phyloP scores from a whole-genome alignment of 2,888 invertebrate species.

The Trachelus tabidus region DNA sequence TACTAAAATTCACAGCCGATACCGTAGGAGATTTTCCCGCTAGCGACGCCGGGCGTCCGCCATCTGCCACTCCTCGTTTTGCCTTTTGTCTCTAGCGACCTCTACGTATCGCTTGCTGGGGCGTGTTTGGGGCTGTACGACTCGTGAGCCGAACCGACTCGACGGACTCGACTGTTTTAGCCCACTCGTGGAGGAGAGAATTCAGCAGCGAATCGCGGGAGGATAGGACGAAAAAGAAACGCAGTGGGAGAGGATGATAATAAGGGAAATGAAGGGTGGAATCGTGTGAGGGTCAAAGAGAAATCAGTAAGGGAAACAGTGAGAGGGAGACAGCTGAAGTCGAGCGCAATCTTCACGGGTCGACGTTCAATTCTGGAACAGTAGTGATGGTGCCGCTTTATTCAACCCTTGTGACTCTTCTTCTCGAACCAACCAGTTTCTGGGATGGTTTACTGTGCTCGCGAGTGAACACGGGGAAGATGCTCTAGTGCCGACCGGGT shows the following conservation, averaged over 20 bases:
- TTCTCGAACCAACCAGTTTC: neutral
- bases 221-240: neutral
- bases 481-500: neutral
- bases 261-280: slow-evolving; percentile 4
- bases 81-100: slow-evolving; percentile 34
- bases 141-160: slow-evolving; percentile 13
- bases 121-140: slow-evolving; percentile 38
- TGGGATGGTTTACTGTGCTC: neutral
- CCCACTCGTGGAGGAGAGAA: neutral
- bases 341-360: neutral
- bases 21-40: neutral
- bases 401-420: slow-evolving; percentile 5
- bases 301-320: neutral
- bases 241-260: neutral
- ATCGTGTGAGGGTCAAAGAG: neutral
- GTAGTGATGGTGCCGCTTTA: slow-evolving; percentile 13
- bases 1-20: neutral
- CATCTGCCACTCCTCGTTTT: neutral
- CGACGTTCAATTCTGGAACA: slow-evolving; percentile 20
- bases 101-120: slow-evolving; percentile 42
- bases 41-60: neutral
- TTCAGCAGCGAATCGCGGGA: neutral
- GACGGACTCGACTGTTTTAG: too few relatives aligned
- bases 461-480: neutral
- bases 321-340: neutral